These are phyloP conservation scores for Rhinolophus ferrumequinum DNA, from an alignment of 2,113 vertebrate species.

Conservation along the genomic window DNA sequence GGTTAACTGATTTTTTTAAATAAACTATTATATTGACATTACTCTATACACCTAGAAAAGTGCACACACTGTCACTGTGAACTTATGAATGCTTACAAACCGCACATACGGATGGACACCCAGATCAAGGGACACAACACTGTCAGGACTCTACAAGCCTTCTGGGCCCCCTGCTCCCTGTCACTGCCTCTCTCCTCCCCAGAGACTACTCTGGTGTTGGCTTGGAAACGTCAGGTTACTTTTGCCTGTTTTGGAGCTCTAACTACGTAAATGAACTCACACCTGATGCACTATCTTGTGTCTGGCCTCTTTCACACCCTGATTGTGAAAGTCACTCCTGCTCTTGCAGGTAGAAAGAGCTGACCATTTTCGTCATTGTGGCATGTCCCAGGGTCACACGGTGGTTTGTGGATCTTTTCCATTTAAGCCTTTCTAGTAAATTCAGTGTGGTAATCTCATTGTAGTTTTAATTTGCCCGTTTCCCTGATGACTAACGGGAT, in stretches of 20 bases:
- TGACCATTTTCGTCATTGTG: background rate
- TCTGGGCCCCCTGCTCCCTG: background rate
- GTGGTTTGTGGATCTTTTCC: background rate
- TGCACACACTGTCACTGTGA: background rate
- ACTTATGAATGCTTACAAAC: background rate
- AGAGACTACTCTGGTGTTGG: accelerated
- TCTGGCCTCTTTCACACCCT: background rate
- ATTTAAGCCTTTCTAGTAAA: background rate
- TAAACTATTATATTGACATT: background rate
- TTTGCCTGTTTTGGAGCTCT: background rate
- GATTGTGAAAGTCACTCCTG: background rate
- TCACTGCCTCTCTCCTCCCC: background rate
- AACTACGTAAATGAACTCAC: background rate
- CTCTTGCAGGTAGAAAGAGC: background rate
- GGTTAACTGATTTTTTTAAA: background rate
- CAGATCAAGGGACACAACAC: background rate
- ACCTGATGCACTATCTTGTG: too few relatives aligned
- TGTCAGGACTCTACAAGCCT: background rate
- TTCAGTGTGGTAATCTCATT: background rate
- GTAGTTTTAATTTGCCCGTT: background rate
- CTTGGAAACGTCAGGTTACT: background rate
- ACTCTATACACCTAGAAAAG: background rate
- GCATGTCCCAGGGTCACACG: accelerated
- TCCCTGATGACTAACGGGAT: background rate
- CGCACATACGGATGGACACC: accelerated